A percentile compares a stretch with the other conserved stretches of the same genome.
Conservation (phyloP, 2,888 invertebrate species). For the Cinara cedri region DNA sequence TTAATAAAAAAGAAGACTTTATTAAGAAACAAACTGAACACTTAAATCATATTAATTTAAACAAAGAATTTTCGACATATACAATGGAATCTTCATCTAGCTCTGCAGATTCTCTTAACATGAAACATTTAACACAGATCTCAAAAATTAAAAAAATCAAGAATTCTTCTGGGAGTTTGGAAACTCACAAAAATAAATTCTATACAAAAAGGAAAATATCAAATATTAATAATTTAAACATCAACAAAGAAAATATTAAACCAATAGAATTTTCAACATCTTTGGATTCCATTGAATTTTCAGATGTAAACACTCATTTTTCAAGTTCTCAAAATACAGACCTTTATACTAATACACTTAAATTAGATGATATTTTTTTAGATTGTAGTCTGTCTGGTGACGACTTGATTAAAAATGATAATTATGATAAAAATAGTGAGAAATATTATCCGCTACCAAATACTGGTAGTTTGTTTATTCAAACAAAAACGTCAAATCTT, state of each 20-base stretch:
- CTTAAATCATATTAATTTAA: constrained; percentile 4
- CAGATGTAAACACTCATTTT: neutral
- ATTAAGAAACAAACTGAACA: neutral
- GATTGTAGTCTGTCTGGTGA: constrained; percentile 37
- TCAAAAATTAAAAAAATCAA: constrained; percentile 7
- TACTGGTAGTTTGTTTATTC: constrained; percentile 3
- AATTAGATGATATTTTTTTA: constrained; percentile 21
- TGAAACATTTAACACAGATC: constrained; percentile 22
- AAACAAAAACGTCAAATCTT: neutral
- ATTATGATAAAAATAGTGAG: neutral
- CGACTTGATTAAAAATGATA: constrained; percentile 5
- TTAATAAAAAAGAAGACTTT: neutral
- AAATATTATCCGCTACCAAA: too few species aligned
- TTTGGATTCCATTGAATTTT: neutral
- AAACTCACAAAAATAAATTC: neutral
- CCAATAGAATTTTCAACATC: neutral
- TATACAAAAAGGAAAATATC: neutral
- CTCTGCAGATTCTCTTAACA: constrained; percentile 20
- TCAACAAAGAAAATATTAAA: neutral
- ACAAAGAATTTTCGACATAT: constrained; percentile 4
- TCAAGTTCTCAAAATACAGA: neutral
- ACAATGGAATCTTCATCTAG: constrained; percentile 14
- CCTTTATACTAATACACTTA: neutral
- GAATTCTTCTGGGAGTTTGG: neutral
- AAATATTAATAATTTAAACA: neutral